Base-by-base conservation (phyloP, 2,888 invertebrate genomes). In the Suillia variegata region DNA sequence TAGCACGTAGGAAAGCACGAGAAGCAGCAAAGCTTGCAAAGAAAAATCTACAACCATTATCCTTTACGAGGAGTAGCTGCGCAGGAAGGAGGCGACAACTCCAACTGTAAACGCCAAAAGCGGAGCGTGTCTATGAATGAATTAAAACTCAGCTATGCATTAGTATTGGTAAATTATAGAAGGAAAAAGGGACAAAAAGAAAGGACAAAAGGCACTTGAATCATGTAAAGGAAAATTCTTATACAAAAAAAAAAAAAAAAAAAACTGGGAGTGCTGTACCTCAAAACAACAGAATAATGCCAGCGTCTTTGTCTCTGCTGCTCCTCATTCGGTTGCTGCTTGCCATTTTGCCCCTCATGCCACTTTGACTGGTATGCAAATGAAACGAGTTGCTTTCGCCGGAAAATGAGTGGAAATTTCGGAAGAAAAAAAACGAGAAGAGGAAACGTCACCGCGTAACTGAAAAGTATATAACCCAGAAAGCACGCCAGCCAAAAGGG, bases 51-150 rank as follows among this genome's bases (percentile, higher is more conserved):
- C 26, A 51, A 26, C 24, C 18, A 45, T 57, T 51, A 38, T 57
- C 50, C 42, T 51, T 51, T 45, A 38, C 31, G 57, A 50, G 17
- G 51, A 45, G 17, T 38, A n/a, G n/a, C n/a, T n/a, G n/a, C n/a
- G n/a, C n/a, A n/a, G n/a, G n/a, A n/a, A n/a, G n/a, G n/a, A n/a
- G n/a, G n/a, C n/a, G 12, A 6, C 45, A 38, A 45, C 45, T 45
- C 45, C 45, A 45, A n/a, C n/a, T n/a, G n/a, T n/a, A n/a, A n/a
- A n/a, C n/a, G n/a, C n/a, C n/a, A 45, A 45, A 13, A 5, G 17
- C 45, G 13, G 45, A 12, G 38, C 51, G 57, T 57, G 57, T 45
- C 57, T 42, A 57, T 57, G 57, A 57, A 57, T 51, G 57, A 42
- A 57, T 57, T 57, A 57, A 51, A 50, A 38, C 48, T 42, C 50